phyloP scores from a whole-genome alignment of 2,888 invertebrate species.

The Acleris holmiana region DNA sequence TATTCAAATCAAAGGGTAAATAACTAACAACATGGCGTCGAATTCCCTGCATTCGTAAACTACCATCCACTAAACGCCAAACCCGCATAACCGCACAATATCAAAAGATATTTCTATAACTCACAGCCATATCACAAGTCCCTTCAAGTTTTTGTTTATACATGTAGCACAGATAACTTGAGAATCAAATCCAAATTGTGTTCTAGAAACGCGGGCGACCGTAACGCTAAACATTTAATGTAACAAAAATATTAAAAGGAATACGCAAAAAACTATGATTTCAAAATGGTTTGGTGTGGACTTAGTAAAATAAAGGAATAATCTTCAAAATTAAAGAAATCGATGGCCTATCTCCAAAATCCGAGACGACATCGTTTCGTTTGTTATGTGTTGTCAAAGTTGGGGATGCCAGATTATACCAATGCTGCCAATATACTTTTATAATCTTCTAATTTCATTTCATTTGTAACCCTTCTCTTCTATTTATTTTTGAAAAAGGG shows the following conservation, averaged over 20 bases:
- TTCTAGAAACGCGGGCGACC: constrained; percentile 32
- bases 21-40: constrained; percentile 83
- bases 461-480: no score
- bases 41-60: constrained; percentile 28
- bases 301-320: constrained; percentile 58
- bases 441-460: neutral
- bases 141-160: constrained; percentile 43
- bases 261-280: constrained; percentile 38
- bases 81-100: constrained; percentile 44
- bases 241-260: constrained; percentile 36
- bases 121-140: constrained; percentile 46
- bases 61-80: constrained; percentile 16
- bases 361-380: constrained; percentile 57
- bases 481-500: no score
- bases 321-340: constrained; percentile 67
- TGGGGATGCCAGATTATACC: constrained; percentile 18
- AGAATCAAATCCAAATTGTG: constrained; percentile 24
- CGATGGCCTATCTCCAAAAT: constrained; percentile 52
- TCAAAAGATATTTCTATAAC: constrained; percentile 38
- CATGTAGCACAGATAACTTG: constrained; percentile 40
- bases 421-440: neutral
- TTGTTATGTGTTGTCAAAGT: constrained; percentile 39
- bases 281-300: constrained; percentile 39
- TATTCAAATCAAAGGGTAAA: constrained; percentile 73
- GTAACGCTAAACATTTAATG: constrained; percentile 35